Base-by-base conservation (phyloP, 2,113 vertebrate species). In the Alligator mississippiensis region DNA sequence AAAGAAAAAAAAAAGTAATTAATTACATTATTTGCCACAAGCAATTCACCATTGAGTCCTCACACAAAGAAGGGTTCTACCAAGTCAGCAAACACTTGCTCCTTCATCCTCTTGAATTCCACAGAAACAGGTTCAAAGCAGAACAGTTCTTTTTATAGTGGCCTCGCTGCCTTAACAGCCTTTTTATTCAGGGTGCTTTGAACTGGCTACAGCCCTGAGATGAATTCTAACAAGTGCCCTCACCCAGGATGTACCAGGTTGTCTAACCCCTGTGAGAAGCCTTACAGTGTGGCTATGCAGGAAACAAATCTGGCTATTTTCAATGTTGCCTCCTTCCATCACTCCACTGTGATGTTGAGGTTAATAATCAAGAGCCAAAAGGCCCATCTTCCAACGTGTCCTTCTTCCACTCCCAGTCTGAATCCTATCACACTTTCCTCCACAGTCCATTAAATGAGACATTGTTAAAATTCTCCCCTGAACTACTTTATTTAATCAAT, bases 401-500 rank as follows among this genome's bases (percentile, higher is more conserved):
- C 80, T 95, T 89, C 82, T 94, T 83, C 62, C 75, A 64, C 85
- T 66, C 60, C 74, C 38, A 8, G 16, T 30, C 80, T 83, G 75
- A 95, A 86, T 82, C 90, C 76, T 89, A 95, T 94, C 88, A 83
- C 68, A 74, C 62, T 81, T 88, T 94, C 91, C 91, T 95, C 90
- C 95, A 95, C 86, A 93, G 85, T 90, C 93, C 94, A 27, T 96
- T 97, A 95, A 91, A 88, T 15, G 34, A 95, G 95, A 83, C 91
- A 93, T 87, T 95, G 85, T 93, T 96, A 75, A 96, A 95, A 91
- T 89, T 96, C 93, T 94, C 92, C 92, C 58, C 70, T 4, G 2
- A 96, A 90, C 34, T 84, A 97, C 93, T 97, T 95, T 81, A 92
- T 91, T 97, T 96, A 94, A 97, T 97, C 94, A 75, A 80, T 95